Evolutionary conservation across 2,888 invertebrate genomes (phyloP).

Genomic region (Parasteatoda lunata): DNA sequence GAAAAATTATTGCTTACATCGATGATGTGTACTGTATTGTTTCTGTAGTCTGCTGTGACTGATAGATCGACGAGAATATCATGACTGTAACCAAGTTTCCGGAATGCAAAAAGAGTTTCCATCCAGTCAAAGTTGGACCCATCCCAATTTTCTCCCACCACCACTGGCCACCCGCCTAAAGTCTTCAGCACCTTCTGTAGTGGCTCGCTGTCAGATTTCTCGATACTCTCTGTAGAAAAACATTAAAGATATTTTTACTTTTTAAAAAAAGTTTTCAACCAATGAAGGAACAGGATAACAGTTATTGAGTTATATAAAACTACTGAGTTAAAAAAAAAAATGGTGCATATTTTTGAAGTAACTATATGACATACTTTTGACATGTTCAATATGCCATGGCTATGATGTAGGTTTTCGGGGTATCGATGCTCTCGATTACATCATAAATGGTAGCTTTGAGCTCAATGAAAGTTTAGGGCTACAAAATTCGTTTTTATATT

Average conservation of each 20-base stretch:
- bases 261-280: neutral
- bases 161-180: conserved; percentile 66
- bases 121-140: conserved; percentile 63
- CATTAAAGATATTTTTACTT: neutral
- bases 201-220: conserved; percentile 34
- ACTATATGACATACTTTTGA: too few species aligned
- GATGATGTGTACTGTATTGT: conserved; percentile 79
- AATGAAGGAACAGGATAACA: too few species aligned
- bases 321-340: too few species aligned
- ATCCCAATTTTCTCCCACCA: conserved; percentile 57
- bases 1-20: conserved; percentile 39
- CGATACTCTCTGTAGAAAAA: conserved; percentile 41
- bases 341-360: too few species aligned
- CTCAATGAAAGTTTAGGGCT: too few species aligned
- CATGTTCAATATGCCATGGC: too few species aligned
- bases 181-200: conserved; percentile 36
- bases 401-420: too few species aligned
- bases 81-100: conserved; percentile 57
- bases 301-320: too few species aligned
- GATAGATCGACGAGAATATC: conserved; percentile 79
- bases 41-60: conserved; percentile 90
- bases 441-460: too few species aligned
- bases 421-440: too few species aligned
- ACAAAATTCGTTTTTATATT: too few species aligned
- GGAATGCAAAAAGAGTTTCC: conserved; percentile 45